These are phyloP conservation scores for Apis florea DNA, from an alignment of 1,140 invertebrate genomes.

Conservation along the genomic window DNA sequence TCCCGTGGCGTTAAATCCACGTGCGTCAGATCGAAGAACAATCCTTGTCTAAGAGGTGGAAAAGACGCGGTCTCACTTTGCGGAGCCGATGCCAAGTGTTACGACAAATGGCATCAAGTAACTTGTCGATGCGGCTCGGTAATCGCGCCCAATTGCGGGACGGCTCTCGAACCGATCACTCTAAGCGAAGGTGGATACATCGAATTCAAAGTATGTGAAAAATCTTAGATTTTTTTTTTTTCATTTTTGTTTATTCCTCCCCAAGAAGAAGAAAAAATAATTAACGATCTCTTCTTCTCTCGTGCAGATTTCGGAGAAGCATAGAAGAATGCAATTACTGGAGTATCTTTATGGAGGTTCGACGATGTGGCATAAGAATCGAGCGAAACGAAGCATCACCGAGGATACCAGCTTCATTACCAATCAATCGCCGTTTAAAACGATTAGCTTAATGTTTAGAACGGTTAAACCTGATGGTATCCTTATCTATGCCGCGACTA, in stretches of 20 bases:
- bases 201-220: slow-evolving; percentile 82
- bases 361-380: slow-evolving; percentile 84
- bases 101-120: slow-evolving; percentile 90
- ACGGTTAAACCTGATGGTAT: slow-evolving; percentile 89
- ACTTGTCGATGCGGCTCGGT: slow-evolving; percentile 86
- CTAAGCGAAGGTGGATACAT: slow-evolving; percentile 88
- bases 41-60: slow-evolving; percentile 80
- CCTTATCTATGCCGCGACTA: slow-evolving; percentile 90
- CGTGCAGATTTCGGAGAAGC: slow-evolving; percentile 87
- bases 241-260: too few species aligned
- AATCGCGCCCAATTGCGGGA: slow-evolving; percentile 89
- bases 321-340: slow-evolving; percentile 90
- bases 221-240: too few species aligned
- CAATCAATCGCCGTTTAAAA: slow-evolving; percentile 82
- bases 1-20: slow-evolving; percentile 87
- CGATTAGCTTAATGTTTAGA: slow-evolving; percentile 90
- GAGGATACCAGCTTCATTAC: slow-evolving; percentile 58
- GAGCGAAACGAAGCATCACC: slow-evolving; percentile 66
- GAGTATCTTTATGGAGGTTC: slow-evolving; percentile 88
- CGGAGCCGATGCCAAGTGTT: slow-evolving; percentile 85
- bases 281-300: not conserved
- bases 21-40: slow-evolving; percentile 86
- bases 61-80: slow-evolving; percentile 82
- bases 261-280: rapidly evolving
- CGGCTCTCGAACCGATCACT: slow-evolving; percentile 89